Evolutionary conservation across 2,797 vertebrate genomes (phyloP).

Genomic region (Parambassis ranga): DNA sequence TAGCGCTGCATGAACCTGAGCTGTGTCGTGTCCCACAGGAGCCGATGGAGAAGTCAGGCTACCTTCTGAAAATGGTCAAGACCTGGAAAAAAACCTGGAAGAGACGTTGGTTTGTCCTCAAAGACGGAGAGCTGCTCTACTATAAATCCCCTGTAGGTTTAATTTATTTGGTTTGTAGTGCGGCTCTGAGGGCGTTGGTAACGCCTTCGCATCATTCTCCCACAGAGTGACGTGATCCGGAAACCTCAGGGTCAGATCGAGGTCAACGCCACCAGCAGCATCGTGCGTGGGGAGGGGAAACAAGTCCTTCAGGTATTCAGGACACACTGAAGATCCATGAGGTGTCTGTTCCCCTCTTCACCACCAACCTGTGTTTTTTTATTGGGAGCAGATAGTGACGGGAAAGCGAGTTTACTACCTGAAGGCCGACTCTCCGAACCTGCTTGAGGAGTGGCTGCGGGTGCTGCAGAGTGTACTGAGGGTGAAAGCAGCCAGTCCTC

Average conservation of each 20-base stretch:
- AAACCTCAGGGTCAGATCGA: constrained; percentile 98
- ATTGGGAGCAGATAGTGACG: constrained; percentile 83
- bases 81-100: constrained; percentile 98
- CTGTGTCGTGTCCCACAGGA: constrained; percentile 77
- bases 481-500: constrained; percentile 90
- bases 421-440: constrained; percentile 97
- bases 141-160: constrained; percentile 95
- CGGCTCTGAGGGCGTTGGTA: neutral
- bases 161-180: neutral
- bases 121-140: constrained; percentile 95
- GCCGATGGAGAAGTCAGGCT: constrained; percentile 96
- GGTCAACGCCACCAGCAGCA: constrained; percentile 89
- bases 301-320: constrained; percentile 92
- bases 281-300: constrained; percentile 92
- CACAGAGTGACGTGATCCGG: constrained; percentile 93
- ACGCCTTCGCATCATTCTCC: neutral
- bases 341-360: neutral
- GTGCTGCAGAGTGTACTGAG: constrained; percentile 92
- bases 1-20: neutral
- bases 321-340: no score
- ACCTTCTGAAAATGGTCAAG: constrained; percentile 95
- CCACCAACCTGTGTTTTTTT: neutral
- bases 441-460: constrained; percentile 95
- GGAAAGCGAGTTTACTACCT: constrained; percentile 92
- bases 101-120: constrained; percentile 96